Base-by-base conservation (phyloP, 1,140 invertebrate genomes). In the Halyomorpha halys region DNA sequence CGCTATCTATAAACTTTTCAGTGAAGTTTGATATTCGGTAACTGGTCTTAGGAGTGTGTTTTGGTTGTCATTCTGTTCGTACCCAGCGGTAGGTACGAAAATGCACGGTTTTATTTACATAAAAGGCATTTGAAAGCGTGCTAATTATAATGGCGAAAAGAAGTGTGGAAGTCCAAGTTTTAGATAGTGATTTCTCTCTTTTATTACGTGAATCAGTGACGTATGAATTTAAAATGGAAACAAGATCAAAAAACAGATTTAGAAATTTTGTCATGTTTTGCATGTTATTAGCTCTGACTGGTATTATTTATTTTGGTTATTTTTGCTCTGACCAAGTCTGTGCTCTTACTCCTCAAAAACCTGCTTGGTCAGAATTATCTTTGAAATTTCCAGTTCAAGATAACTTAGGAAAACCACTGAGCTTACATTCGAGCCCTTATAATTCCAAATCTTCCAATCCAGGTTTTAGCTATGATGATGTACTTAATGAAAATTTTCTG, bases 271-370 rank as follows among this genome's bases (percentile, higher is more conserved):
- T 86, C 71, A 77, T 87, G 68, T 81, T 90, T 74, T 91, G 88
- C 76, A 78, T 90, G 70, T 76, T 84, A 68, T 79, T 91, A 68
- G 86, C 86, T 67, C 76, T 91, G 27, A 86, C 86, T 71, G 87
- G 89, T 61, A 90, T 92, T 74, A 80, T 92, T 65, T 89, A 87
- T 72, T 86, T 91, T 71, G 88, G 89, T 68, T 92, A 91, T 76
- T 91, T 90, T 70, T 92, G 89, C 74, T 86, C 89, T 63, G 89
- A 91, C 73, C 86, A 89, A 77, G 83, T 90, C 56, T 91, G 89
- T 75, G 86, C 88, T 3, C 73, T 90, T 62, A 85, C 84, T 77
- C 44, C 69, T 47, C 67, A 75, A 76, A 66, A 72, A 44, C 68
- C 75, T 3, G 72, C 73, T 63, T 63, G 76, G 53, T 71, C 73